These are phyloP conservation scores for Harpalus rubripes DNA, from an alignment of 2,888 invertebrate species.

Conservation along the genomic window DNA sequence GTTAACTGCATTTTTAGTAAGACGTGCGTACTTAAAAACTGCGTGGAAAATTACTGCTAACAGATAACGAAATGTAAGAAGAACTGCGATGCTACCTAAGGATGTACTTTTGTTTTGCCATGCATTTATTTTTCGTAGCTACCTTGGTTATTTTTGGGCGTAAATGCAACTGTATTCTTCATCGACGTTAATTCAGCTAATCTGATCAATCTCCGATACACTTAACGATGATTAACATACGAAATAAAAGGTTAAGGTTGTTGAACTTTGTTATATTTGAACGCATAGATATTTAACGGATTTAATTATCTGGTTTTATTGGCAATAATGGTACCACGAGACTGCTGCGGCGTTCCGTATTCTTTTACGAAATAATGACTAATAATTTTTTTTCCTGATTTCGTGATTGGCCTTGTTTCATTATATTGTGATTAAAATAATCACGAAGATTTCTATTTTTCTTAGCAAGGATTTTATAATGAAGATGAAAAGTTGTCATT, in stretches of 20 bases:
- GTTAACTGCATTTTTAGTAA: no score
- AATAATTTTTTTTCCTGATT: not conserved
- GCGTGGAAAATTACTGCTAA: no score
- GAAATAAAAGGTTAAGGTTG: constrained; percentile 37
- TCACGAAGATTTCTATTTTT: not conserved
- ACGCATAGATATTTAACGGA: constrained; percentile 41
- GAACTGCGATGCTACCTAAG: no score
- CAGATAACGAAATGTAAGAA: no score
- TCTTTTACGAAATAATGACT: not conserved
- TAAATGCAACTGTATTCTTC: not conserved
- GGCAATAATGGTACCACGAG: not conserved
- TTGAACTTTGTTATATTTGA: constrained; percentile 37
- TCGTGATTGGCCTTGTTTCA: not conserved
- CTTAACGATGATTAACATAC: constrained; percentile 33
- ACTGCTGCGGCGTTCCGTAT: not conserved
- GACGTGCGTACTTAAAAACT: no score
- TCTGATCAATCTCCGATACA: constrained; percentile 2
- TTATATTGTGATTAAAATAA: not conserved
- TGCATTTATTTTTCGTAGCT: no score
- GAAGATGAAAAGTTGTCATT: not conserved
- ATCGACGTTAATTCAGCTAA: constrained; percentile 10
- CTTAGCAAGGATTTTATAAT: not conserved
- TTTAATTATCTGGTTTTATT: constrained; percentile 46
- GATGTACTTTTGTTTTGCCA: no score
- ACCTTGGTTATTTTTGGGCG: no score